Conservation (phyloP, 2,888 invertebrate genomes). For the Girardia tigrina region DNA sequence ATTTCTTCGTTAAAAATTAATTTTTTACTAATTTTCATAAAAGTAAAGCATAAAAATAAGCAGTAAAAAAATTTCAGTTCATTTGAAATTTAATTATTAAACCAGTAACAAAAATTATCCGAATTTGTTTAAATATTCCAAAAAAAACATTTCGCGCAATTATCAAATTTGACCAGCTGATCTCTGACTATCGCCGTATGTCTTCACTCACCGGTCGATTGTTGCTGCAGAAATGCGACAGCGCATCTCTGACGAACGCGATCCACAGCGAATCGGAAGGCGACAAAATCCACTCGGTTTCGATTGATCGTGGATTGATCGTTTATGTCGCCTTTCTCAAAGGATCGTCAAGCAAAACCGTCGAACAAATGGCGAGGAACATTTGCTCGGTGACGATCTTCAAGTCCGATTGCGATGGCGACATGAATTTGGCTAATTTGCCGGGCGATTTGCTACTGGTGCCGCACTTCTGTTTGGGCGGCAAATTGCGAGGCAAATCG, state of each 20-base stretch:
- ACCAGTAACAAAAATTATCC: no score
- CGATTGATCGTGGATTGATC: neutral
- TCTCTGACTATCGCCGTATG: no score
- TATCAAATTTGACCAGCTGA: no score
- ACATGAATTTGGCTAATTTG: neutral
- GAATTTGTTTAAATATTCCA: no score
- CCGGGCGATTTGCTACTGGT: neutral
- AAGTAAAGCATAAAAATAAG: no score
- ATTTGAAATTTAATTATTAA: no score
- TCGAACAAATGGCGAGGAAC: neutral
- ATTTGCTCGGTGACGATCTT: neutral
- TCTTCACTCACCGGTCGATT: slow-evolving; percentile 1
- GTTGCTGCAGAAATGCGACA: neutral
- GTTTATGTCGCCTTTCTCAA: neutral
- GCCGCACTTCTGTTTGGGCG: neutral
- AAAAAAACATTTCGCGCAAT: no score
- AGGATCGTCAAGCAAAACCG: neutral
- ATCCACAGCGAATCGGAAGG: neutral
- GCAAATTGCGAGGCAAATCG: neutral
- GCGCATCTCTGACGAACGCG: neutral
- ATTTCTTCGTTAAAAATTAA: no score
- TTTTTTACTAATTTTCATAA: no score
- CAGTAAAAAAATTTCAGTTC: no score
- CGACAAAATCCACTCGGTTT: neutral
- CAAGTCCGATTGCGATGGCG: neutral